These are phyloP conservation scores for Madoqua kirkii DNA, from an alignment of 2,113 vertebrate species.

Conservation along the genomic window DNA sequence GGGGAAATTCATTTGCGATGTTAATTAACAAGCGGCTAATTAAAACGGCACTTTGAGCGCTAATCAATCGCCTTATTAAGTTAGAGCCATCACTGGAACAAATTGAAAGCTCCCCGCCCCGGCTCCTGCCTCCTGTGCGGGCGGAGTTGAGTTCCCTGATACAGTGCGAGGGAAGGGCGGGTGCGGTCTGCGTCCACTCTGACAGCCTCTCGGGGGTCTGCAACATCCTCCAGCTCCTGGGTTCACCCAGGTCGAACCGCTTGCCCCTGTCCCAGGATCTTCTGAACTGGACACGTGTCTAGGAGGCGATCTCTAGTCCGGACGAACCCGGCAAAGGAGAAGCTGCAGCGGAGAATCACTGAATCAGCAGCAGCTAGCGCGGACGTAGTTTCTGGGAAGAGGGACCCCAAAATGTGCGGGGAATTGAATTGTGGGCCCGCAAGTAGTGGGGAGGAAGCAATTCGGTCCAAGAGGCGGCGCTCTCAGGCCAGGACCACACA, in stretches of 20 bases:
- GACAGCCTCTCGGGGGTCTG: neutral
- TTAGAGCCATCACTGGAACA: conserved; percentile 82
- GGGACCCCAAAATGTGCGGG: neutral
- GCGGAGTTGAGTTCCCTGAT: neutral
- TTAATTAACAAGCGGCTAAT: conserved; percentile 91
- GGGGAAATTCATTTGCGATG: conserved; percentile 76
- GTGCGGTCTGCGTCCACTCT: conserved; percentile 66
- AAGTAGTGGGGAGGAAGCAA: neutral
- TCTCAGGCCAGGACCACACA: neutral
- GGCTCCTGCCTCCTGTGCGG: conserved; percentile 26
- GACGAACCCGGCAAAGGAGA: neutral
- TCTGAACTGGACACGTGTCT: neutral
- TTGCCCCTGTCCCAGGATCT: neutral
- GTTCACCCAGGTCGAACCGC: neutral
- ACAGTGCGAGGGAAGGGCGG: fast-evolving
- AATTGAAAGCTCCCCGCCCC: conserved; percentile 87
- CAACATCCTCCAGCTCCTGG: neutral
- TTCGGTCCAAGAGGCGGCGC: conserved; percentile 29
- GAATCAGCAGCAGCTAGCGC: neutral
- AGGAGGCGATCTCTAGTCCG: neutral
- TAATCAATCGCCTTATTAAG: conserved; percentile 91
- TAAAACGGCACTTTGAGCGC: conserved; percentile 85
- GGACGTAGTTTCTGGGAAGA: neutral
- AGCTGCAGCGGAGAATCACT: neutral
- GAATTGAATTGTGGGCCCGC: neutral